Evolutionary conservation across 2,113 vertebrate species (phyloP).

Genomic region (Bubo scandiacus): DNA sequence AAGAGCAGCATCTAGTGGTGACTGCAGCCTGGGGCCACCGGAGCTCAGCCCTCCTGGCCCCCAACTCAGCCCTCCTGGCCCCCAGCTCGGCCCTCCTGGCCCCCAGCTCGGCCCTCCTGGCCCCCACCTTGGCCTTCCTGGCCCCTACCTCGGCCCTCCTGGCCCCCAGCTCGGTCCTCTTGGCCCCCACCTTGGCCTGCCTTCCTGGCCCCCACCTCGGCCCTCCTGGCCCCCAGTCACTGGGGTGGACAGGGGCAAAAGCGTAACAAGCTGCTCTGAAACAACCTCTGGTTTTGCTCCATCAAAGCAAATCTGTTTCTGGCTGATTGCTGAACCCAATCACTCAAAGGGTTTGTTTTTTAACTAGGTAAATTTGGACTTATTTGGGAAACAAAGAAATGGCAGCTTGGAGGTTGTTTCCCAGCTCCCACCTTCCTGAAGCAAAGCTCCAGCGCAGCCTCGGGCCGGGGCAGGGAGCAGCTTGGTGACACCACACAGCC

Average conservation of each 20-base stretch:
- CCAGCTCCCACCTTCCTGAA: background rate
- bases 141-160: too few species aligned
- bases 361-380: too few species aligned
- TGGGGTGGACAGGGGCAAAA: too few species aligned
- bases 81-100: background rate
- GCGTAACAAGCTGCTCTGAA: background rate
- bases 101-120: too few species aligned
- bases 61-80: too few species aligned
- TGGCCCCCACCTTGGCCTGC: too few species aligned
- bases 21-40: rapidly evolving
- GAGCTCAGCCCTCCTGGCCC: background rate
- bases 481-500: background rate
- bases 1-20: slow-evolving; percentile 46
- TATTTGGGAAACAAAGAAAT: background rate
- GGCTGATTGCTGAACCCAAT: background rate
- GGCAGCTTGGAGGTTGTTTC: background rate
- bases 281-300: background rate
- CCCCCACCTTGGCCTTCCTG: too few species aligned
- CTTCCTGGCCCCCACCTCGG: too few species aligned
- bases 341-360: background rate
- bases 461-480: background rate
- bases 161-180: too few species aligned
- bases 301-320: background rate
- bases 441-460: background rate
- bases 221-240: background rate